A percentile compares a stretch with the other conserved stretches of the same genome.
These are phyloP conservation scores for Hirtodrosophila trivittata DNA, from an alignment of 2,888 invertebrate species.

Conservation along the genomic window DNA sequence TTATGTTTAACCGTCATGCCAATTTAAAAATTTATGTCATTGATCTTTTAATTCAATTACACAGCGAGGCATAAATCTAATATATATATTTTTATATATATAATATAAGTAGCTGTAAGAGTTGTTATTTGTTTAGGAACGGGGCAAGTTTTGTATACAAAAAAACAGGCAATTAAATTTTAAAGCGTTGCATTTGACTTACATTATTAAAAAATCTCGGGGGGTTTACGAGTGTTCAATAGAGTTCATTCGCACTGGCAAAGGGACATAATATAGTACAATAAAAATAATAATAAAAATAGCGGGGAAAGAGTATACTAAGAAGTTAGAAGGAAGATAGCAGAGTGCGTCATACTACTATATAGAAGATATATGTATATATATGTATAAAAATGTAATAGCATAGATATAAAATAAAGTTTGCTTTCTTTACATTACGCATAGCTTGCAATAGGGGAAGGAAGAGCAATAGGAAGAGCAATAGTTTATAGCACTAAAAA, in stretches of 20 bases:
- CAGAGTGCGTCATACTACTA: conserved; percentile 40
- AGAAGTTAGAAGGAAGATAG: conserved; percentile 11
- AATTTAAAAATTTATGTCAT: conserved; percentile 51
- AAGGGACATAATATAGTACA: conserved; percentile 11
- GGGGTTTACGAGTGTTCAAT: background rate
- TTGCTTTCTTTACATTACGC: conserved; percentile 9
- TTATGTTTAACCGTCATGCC: conserved; percentile 55
- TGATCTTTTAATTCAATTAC: conserved; percentile 44
- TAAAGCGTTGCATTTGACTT: conserved; percentile 46
- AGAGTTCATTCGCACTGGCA: conserved; percentile 36
- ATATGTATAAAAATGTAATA: no score
- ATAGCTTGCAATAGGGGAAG: conserved; percentile 37
- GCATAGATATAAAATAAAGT: background rate
- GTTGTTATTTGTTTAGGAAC: background rate
- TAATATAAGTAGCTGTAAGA: conserved; percentile 5
- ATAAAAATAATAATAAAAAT: conserved; percentile 13
- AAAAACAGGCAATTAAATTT: conserved; percentile 22
- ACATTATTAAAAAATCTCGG: conserved; percentile 1
- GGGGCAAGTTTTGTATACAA: conserved; percentile 14
- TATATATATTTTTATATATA: conserved; percentile 18
- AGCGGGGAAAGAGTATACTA: background rate
- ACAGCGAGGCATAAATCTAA: conserved; percentile 23
- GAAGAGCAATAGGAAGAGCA: conserved; percentile 16
- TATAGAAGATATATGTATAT: conserved; percentile 11
- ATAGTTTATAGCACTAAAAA: conserved; percentile 37